phyloP scores from a whole-genome alignment of 2,797 vertebrate genomes.

The Iguana delicatissima region DNA sequence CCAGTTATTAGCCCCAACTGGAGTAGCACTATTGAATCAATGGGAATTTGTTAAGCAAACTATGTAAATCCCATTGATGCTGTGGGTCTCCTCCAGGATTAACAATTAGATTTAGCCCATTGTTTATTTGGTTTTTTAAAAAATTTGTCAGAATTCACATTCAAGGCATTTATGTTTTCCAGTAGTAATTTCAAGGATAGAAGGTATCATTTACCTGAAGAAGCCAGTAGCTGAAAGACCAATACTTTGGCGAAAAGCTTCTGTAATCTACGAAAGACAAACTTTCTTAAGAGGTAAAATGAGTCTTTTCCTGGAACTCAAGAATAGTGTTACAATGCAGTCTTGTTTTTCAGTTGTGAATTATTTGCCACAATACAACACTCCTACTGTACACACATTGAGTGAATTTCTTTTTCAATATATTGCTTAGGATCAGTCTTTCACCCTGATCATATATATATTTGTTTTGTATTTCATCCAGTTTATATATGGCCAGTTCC shows the following conservation, averaged over 20 bases:
- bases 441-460: too few relatives aligned
- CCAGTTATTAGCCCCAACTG: neutral
- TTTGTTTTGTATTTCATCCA: too few relatives aligned
- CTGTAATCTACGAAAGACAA: conserved; percentile 56
- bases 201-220: conserved; percentile 65
- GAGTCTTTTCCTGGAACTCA: neutral
- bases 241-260: conserved; percentile 70
- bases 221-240: conserved; percentile 70
- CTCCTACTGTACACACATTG: neutral
- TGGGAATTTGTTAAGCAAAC: too few relatives aligned
- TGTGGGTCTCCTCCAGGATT: too few relatives aligned
- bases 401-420: neutral
- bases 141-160: neutral
- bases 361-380: neutral
- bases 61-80: too few relatives aligned
- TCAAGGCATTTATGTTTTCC: neutral
- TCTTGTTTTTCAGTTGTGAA: neutral
- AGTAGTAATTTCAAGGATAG: conserved; percentile 7
- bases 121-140: too few relatives aligned
- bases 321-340: neutral
- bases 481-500: too few relatives aligned
- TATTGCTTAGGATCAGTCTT: too few relatives aligned
- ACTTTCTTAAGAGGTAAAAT: conserved; percentile 1
- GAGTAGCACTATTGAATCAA: too few relatives aligned
- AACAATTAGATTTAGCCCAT: too few relatives aligned